Conservation (phyloP, 2,888 invertebrate species). For the Clanis bilineata region DNA sequence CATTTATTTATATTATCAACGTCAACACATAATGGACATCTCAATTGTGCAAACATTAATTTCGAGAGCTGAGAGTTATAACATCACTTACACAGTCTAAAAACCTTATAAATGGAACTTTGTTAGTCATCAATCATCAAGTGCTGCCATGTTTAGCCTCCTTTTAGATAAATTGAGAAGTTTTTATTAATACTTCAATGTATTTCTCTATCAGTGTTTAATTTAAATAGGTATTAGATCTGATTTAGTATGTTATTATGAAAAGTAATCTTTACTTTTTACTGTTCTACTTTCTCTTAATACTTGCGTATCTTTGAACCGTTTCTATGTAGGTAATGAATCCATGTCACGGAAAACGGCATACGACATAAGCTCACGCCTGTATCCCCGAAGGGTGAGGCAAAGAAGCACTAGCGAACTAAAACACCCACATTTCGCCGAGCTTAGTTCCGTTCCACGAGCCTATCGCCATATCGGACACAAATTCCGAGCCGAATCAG, state of each 20-base stretch:
- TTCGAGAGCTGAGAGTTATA: background rate
- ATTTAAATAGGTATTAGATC: background rate
- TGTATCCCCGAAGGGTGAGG: too few species aligned
- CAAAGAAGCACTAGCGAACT: too few species aligned
- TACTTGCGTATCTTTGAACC: background rate
- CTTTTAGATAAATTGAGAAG: background rate
- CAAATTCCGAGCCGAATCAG: too few species aligned
- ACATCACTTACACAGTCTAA: background rate
- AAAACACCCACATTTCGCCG: too few species aligned
- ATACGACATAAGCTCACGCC: too few species aligned
- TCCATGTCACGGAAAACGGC: too few species aligned
- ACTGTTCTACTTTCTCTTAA: background rate
- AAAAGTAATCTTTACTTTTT: background rate
- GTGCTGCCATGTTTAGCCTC: background rate
- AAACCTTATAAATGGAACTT: conserved; percentile 6
- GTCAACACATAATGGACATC: conserved; percentile 7
- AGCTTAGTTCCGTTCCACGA: too few species aligned
- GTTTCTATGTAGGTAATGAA: background rate
- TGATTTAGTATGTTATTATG: too few species aligned
- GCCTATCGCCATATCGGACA: too few species aligned
- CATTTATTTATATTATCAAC: conserved; percentile 10
- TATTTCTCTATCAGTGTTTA: background rate
- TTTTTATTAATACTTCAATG: background rate
- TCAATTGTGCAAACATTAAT: conserved; percentile 10
- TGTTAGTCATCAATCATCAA: conserved; percentile 19